Evolutionary conservation across 2,113 vertebrate species (phyloP), one percentile per base, ranked within the genome.

Genomic region (Turdus rufiventris): DNA sequence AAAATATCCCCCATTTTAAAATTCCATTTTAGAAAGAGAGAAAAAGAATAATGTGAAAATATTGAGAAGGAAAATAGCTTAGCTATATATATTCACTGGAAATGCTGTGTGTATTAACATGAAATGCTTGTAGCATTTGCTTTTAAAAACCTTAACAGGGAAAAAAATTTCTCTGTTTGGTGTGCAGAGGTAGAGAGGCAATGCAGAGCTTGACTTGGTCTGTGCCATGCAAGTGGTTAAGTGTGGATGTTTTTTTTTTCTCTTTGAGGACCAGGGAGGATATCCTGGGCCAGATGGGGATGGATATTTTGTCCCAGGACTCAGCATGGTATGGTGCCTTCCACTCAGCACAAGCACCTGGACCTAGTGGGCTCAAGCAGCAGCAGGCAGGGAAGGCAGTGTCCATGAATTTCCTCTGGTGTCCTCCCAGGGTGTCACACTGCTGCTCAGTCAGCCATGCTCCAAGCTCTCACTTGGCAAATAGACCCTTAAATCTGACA

Each of bases 401-500:
- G 5, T 28, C 48, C 54, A 15, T 8, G 14, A 58, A 51, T 66
- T 85, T 62, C 24, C 29, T 15, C 53, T 61, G 3, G 1, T 51
- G 18, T 70, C 67, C 58, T 89, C 66, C n/a, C 42, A 40, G 45
- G 75, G 36, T 66, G 42, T 85, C 94, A 94, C 31, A 10, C 26
- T 0, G 1, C 56, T 0, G 2, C 74, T 89, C 87, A 67, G 67
- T 83, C 88, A 95, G 60, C 74, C 2, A 0, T 67, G 47, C 40
- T 77, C 34, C 2, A 0, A 48, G 58, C 20, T 76, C 63, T 94
- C 54, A 29, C 34, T 47, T 71, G 56, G 81, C 71, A 85, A 96
- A 75, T 12, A 51, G 50, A 80, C 85, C 77, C 60, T 94, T 63
- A 97, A 95, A 97, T 96, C 74, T 19, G 18, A 94, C 74, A 56